These are phyloP conservation scores for Lamellibrachia luymesi DNA, from an alignment of 1,140 invertebrate species.

Conservation along the genomic window DNA sequence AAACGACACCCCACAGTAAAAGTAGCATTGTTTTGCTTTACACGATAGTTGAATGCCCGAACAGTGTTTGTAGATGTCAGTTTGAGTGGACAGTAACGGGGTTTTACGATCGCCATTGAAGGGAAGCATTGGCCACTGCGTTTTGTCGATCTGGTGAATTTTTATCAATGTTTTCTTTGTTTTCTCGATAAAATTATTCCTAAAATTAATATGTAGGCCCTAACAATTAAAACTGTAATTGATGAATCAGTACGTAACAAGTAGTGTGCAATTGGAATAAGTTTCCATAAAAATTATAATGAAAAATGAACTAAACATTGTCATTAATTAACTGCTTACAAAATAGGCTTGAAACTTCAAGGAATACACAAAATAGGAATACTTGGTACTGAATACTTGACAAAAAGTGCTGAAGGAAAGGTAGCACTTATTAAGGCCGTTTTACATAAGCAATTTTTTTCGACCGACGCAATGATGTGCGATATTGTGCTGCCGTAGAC, in stretches of 20 bases:
- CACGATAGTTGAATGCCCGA: background rate
- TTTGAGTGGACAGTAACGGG: background rate
- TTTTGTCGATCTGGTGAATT: background rate
- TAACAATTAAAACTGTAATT: background rate
- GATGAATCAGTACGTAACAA: background rate
- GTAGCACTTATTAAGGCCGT: background rate
- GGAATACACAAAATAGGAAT: no score
- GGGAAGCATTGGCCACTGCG: background rate
- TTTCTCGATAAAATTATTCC: background rate
- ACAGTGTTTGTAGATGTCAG: background rate
- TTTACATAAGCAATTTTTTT: background rate
- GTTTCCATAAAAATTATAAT: no score
- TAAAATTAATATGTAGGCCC: no score
- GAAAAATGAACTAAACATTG: no score
- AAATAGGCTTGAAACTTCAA: no score
- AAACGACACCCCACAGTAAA: background rate
- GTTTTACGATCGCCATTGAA: background rate
- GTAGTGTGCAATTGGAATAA: no score
- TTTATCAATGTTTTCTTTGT: background rate
- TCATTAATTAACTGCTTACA: no score
- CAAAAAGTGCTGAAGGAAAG: no score
- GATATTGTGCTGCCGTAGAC: background rate
- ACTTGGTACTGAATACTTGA: no score
- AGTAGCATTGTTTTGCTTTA: background rate
- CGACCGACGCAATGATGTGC: background rate